Base-by-base conservation (phyloP, 2,888 invertebrate genomes). In the Cataglyphis livida region DNA sequence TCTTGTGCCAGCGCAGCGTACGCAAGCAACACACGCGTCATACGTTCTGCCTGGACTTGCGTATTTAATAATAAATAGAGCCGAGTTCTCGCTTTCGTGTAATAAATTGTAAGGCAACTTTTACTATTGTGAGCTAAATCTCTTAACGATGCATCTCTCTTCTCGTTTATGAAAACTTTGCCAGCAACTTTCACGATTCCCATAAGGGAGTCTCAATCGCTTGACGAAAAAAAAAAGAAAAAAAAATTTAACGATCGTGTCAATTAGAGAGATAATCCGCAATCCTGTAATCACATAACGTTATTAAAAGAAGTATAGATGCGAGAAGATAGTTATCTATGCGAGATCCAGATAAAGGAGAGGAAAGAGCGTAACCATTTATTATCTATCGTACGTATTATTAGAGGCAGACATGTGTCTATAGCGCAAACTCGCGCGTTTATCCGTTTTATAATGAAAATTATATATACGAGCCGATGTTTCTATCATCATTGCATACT, bases 71-170 rank as follows among this genome's bases (percentile, higher is more conserved):
- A 51, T 76, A 59, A 71, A 59, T 44, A 32, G 21, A 71, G 44
- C 41, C 78, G 71, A 71, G 78, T 79, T n/a, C 48, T 79, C 71
- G 59, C 78, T 79, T 79, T 79, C 78, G 71, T 59, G 44, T 78
- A 70, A 71, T 79, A 79, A 79, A 79, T 79, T 35, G 44, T 59
- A 32, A 41, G 32, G 41, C 57, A 35, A 79, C 78, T 79, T 71
- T 79, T 79, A 70, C 71, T 71, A 59, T 41, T 44, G 59, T 59
- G 59, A 79, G 78, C 71, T 70, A 59, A 79, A 71, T 79, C 78
- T 79, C 78, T 79, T 44, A 71, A 79, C 71, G 78, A 59, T 44
- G 21, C 78, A 35, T 70, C 59, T 32, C 18, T 10, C 25, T 64
- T 18, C 10, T 59, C 71, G 71, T 71, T 71, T 59, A 71, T 32